These are phyloP conservation scores for Drosophila mettleri DNA, from an alignment of 2,888 invertebrate species.

Conservation along the genomic window DNA sequence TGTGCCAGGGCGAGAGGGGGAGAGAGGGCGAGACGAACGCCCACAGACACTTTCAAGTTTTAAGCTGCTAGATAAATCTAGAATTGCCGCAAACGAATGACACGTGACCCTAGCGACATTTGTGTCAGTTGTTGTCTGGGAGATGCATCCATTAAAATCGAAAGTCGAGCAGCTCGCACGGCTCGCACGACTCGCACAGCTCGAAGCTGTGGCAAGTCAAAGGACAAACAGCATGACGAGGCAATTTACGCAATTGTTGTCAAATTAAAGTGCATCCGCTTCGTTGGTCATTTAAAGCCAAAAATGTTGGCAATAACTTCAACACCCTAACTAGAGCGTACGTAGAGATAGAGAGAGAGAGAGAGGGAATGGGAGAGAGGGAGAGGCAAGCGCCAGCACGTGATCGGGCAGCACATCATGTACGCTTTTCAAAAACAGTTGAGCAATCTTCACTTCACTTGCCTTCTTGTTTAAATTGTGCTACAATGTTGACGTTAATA, in stretches of 20 bases:
- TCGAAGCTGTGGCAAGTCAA: constrained; percentile 53
- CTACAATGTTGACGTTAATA: constrained; percentile 83
- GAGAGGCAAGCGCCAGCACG: constrained; percentile 20
- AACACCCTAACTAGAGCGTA: constrained; percentile 31
- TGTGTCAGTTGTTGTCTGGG: constrained; percentile 78
- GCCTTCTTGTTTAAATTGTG: constrained; percentile 49
- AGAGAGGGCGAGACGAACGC: constrained; percentile 1
- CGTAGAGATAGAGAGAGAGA: constrained; percentile 11
- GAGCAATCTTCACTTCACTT: constrained; percentile 47
- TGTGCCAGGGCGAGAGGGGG: background rate
- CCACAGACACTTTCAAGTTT: constrained; percentile 48
- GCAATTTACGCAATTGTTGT: constrained; percentile 81
- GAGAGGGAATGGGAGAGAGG: constrained; percentile 2
- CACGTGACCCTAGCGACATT: constrained; percentile 84
- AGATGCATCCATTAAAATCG: constrained; percentile 49
- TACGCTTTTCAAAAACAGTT: constrained; percentile 83
- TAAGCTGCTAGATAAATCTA: constrained; percentile 67
- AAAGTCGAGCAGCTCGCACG: constrained; percentile 43
- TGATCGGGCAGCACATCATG: constrained; percentile 72
- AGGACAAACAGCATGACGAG: constrained; percentile 73
- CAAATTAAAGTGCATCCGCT: constrained; percentile 84
- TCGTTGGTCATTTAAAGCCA: constrained; percentile 82
- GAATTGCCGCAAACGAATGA: constrained; percentile 76
- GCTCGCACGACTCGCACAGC: background rate
- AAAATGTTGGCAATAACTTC: constrained; percentile 49